A percentile compares a stretch with the other conserved stretches of the same genome.
Conservation (phyloP, 2,113 vertebrate species). For the Nothoprocta perdicaria region DNA sequence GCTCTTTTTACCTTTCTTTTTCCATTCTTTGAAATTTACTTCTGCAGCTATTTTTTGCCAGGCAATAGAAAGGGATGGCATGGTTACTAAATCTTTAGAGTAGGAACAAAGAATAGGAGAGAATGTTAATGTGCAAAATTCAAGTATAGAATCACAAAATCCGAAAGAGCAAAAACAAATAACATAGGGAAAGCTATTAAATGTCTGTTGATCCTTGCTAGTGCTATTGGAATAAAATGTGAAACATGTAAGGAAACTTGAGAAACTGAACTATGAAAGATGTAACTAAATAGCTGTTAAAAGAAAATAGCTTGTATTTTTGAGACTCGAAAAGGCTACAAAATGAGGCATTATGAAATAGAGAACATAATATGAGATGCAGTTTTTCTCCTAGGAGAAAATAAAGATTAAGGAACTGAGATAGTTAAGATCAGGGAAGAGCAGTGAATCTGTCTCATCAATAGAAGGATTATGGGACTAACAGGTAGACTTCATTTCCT, state of each 20-base stretch:
- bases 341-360: not conserved
- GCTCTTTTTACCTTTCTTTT: constrained; percentile 39
- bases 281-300: not conserved
- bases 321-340: not conserved
- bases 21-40: constrained; percentile 45
- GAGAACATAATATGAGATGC: not conserved
- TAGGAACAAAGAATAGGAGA: not conserved
- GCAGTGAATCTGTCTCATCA: not conserved
- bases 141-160: not conserved
- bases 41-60: constrained; percentile 46
- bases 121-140: not conserved
- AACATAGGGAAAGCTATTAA: not conserved
- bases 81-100: constrained; percentile 11
- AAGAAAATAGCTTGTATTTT: not conserved
- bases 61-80: not conserved
- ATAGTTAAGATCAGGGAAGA: not conserved
- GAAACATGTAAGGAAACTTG: not conserved
- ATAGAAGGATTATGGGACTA: not conserved
- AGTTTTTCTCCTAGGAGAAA: not conserved
- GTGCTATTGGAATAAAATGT: not conserved
- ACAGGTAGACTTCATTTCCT: not conserved
- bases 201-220: not conserved
- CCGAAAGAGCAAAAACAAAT: not conserved
- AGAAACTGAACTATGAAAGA: constrained; percentile 4
- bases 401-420: not conserved